phyloP scores from a whole-genome alignment of 1,140 invertebrate genomes.

The Drosophila setifemur region DNA sequence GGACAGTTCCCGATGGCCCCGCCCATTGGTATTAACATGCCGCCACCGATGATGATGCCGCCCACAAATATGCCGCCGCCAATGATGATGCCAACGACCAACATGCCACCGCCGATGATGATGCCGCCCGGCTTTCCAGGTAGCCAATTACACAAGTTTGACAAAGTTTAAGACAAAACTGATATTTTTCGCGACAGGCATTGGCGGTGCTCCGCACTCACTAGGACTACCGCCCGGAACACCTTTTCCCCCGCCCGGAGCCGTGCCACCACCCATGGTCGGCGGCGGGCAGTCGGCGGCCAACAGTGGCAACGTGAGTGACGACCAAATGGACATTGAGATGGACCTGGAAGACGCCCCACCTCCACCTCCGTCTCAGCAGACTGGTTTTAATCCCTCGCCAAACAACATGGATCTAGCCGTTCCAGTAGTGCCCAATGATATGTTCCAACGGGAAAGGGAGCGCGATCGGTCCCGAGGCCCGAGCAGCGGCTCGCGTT shows the following conservation, averaged over 20 bases:
- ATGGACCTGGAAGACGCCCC: slow-evolving; percentile 84
- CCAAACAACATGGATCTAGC: slow-evolving; percentile 38
- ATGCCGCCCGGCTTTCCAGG: slow-evolving; percentile 83
- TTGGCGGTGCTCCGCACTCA: slow-evolving; percentile 81
- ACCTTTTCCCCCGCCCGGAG: slow-evolving; percentile 81
- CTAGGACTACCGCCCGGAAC: slow-evolving; percentile 81
- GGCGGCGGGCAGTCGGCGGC: slow-evolving; percentile 3
- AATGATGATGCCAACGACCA: slow-evolving; percentile 82
- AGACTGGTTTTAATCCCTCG: slow-evolving; percentile 73
- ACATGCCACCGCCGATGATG: slow-evolving; percentile 83
- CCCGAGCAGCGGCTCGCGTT: slow-evolving; percentile 44
- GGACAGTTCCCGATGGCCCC: slow-evolving; percentile 83
- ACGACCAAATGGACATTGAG: slow-evolving; percentile 87
- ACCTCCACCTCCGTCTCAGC: slow-evolving; percentile 33
- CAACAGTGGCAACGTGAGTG: slow-evolving; percentile 75
- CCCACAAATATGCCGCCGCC: slow-evolving; percentile 83
- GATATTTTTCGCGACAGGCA: slow-evolving; percentile 72
- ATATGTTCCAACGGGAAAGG: slow-evolving; percentile 50
- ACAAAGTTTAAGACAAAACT: neutral
- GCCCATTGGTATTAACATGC: slow-evolving; percentile 84
- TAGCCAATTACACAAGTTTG: neutral
- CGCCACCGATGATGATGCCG: slow-evolving; percentile 86
- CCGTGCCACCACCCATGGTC: slow-evolving; percentile 52
- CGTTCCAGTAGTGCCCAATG: slow-evolving; percentile 42
- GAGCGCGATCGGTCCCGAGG: slow-evolving; percentile 42